These are phyloP conservation scores for Morone saxatilis DNA, from an alignment of 2,113 vertebrate genomes.

Conservation along the genomic window DNA sequence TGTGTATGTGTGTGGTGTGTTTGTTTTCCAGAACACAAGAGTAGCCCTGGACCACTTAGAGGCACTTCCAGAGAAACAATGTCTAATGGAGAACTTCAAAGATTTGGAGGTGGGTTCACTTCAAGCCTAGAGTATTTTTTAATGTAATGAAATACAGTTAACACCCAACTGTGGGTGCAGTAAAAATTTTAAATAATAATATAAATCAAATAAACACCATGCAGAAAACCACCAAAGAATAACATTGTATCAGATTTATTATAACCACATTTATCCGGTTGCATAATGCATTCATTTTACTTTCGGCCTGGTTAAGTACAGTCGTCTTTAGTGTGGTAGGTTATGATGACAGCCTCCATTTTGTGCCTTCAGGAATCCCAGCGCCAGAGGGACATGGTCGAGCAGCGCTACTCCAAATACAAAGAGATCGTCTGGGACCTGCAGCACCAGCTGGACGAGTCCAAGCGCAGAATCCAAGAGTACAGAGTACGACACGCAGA, in stretches of 20 bases:
- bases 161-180: neutral
- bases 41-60: slow-evolving; percentile 92
- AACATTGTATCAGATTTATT: neutral
- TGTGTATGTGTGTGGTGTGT: no score
- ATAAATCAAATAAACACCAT: neutral
- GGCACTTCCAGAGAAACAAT: slow-evolving; percentile 91
- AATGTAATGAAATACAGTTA: neutral
- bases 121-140: neutral
- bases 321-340: neutral
- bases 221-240: neutral
- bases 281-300: neutral
- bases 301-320: neutral
- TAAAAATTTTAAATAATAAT: neutral
- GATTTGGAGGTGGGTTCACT: slow-evolving; percentile 84
- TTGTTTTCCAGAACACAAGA: slow-evolving; percentile 86
- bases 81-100: slow-evolving; percentile 89
- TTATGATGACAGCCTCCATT: slow-evolving; percentile 5
- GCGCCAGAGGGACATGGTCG: slow-evolving; percentile 84
- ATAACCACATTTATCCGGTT: neutral
- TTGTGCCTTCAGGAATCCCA: slow-evolving; percentile 83
- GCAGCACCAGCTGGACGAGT: slow-evolving; percentile 88
- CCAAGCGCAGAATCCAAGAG: slow-evolving; percentile 84
- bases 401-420: slow-evolving; percentile 87
- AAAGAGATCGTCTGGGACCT: slow-evolving; percentile 87
- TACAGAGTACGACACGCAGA: slow-evolving; percentile 81